Evolutionary conservation across 2,797 vertebrate species (phyloP).

Genomic region (Eremophila alpestris): DNA sequence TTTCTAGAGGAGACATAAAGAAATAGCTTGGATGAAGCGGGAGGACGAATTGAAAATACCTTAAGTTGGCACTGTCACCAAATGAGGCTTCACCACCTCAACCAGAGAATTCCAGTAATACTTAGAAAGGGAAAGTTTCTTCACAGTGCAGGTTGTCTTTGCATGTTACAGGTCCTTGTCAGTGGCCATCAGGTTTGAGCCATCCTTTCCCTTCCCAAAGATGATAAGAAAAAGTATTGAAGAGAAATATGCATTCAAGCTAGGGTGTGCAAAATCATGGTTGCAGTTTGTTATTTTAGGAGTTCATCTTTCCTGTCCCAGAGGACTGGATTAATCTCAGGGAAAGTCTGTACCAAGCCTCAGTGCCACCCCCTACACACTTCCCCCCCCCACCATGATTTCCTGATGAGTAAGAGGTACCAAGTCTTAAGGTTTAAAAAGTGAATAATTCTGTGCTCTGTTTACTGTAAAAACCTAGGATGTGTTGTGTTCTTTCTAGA

Average conservation of each 20-base stretch:
- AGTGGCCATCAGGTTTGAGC: neutral
- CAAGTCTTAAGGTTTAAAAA: neutral
- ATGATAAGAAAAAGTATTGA: neutral
- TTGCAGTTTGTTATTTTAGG: neutral
- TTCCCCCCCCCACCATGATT: accelerated
- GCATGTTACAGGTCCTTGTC: neutral
- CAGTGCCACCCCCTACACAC: accelerated
- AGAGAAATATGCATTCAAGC: neutral
- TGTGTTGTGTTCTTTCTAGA: neutral
- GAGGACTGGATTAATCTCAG: neutral
- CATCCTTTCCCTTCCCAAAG: neutral
- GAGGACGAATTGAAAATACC: neutral
- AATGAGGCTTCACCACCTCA: neutral
- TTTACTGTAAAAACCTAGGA: neutral
- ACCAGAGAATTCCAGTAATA: neutral
- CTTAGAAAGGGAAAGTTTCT: neutral
- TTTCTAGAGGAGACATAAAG: neutral
- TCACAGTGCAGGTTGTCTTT: neutral
- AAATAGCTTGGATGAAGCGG: neutral
- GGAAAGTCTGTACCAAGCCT: neutral
- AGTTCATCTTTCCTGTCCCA: neutral
- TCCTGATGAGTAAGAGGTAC: neutral
- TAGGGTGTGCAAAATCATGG: neutral
- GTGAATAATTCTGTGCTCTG: neutral
- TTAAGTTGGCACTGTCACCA: neutral